Percentiles rank a stretch among this genome's conserved stretches.
Evolutionary conservation across 1,140 invertebrate genomes (phyloP).

Genomic region (Panagrolaimus sp.): DNA sequence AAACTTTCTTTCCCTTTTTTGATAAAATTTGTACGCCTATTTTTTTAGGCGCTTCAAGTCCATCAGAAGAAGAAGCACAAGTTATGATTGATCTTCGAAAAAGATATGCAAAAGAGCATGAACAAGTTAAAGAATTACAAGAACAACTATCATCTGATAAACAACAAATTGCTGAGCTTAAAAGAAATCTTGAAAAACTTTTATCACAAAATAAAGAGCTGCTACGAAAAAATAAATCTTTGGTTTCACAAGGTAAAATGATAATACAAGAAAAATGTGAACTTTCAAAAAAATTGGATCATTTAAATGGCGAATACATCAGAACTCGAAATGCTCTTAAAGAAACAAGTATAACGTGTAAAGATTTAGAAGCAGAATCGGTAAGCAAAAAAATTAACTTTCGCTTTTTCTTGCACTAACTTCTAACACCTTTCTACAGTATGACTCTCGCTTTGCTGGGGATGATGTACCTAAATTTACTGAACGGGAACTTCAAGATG

Average conservation of each 20-base stretch:
- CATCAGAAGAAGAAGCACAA: conserved; percentile 2
- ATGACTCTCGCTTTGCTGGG: conserved; percentile 47
- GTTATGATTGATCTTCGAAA: conserved; percentile 3
- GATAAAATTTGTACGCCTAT: not conserved
- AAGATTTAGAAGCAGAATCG: conserved; percentile 44
- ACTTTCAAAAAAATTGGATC: conserved; percentile 22
- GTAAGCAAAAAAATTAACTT: conserved; percentile 37
- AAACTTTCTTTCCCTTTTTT: not conserved
- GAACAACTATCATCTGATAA: conserved; percentile 33
- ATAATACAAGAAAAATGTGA: conserved; percentile 36
- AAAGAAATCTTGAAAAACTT: conserved; percentile 45
- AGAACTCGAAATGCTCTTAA: conserved; percentile 21
- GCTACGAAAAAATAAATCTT: conserved; percentile 40
- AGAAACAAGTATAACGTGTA: conserved; percentile 39
- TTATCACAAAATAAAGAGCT: conserved; percentile 44
- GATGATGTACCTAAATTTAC: conserved; percentile 71
- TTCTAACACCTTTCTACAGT: conserved; percentile 22
- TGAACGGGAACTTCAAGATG: conserved; percentile 76
- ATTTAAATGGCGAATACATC: not conserved
- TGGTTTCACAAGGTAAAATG: conserved; percentile 29
- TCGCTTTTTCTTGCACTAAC: not conserved
- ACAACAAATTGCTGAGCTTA: conserved; percentile 30
- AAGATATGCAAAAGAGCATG: conserved; percentile 8
- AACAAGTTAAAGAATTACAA: conserved; percentile 17
- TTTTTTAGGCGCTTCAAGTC: not conserved